phyloP scores from a whole-genome alignment of 2,113 vertebrate genomes.

The Phylloscopus trochiloides region DNA sequence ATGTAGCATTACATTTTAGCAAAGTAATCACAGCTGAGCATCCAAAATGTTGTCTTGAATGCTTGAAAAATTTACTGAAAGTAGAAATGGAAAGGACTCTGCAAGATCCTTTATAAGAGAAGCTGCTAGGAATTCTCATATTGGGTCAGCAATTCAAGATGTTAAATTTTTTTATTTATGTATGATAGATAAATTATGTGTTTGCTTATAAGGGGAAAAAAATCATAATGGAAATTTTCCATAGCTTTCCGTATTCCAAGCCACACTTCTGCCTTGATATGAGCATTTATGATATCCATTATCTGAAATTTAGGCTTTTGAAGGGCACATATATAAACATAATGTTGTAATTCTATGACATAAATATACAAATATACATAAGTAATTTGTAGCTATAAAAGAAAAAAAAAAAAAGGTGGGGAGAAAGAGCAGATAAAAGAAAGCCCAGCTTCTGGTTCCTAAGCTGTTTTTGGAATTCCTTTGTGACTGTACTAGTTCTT shows the following conservation, averaged over 20 bases:
- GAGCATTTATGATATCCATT: background rate
- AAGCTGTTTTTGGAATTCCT: background rate
- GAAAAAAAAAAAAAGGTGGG: fast-evolving
- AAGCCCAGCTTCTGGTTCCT: background rate
- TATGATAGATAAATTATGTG: background rate
- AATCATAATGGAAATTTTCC: background rate
- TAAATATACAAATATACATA: background rate
- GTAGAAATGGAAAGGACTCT: conserved; percentile 35
- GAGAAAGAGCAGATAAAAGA: background rate
- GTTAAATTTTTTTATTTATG: background rate
- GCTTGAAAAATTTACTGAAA: conserved; percentile 41
- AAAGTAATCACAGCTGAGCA: conserved; percentile 68
- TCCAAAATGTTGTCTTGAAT: conserved; percentile 63
- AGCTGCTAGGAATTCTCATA: conserved; percentile 12
- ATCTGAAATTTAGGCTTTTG: background rate
- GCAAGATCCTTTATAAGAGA: background rate
- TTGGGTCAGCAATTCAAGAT: conserved; percentile 26
- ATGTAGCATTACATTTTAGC: conserved; percentile 69
- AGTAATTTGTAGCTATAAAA: background rate
- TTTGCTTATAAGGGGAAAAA: background rate
- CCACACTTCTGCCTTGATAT: background rate
- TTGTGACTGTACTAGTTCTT: background rate
- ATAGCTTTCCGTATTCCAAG: background rate
- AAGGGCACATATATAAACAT: background rate
- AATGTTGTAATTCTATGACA: background rate